Evolutionary conservation across 1,140 invertebrate species (phyloP), one percentile per base, ranked within the genome.

Genomic region (Apis dorsata): DNA sequence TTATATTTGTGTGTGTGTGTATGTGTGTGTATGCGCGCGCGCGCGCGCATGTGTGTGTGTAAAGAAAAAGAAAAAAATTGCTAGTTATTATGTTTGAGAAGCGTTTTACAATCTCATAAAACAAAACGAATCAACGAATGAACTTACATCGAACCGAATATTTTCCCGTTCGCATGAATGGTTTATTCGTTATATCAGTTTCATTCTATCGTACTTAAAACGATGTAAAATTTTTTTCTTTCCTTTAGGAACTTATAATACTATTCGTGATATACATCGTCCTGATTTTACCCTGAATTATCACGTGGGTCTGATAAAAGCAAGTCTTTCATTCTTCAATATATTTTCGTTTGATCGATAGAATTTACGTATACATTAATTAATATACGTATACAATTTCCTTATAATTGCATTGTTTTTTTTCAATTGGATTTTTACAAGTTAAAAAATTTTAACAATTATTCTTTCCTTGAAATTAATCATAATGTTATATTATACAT

Each of bases 241-340:
- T 83, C 80, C 69, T 77, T 87, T 92, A 91, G 91, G 91, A 92
- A 92, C 91, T 92, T 90, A 88, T 92, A 92, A 92, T 92, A 92
- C 88, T 92, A 91, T 87, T 92, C 82, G 86, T 90, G 86, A 78
- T 87, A 82, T 86, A 88, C 87, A 71, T 80, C 79, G 79, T 76
- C 78, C 81, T 83, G 84, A 87, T 79, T 44, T 75, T 73, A 60
- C 69, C 63, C 75, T 15, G 59, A n/a, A 44, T 44, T 3, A 60
- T 81, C 86, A 71, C 74, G 82, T 68, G 82, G 85, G 70, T 34
- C 66, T 53, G 66, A 81, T 53, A 65, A 78, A 86, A 28, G n/a
- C 78, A 12, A 3, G 8, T 11, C n/a, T 77, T 15, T 21, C 8
- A 34, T 75, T 60, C 57, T 28, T 11, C 51, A 2, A 21, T 69